Percentiles rank a stretch among this genome's conserved stretches.
phyloP scores from a whole-genome alignment of 2,797 vertebrate species.

The Apogon hyalosoma region DNA sequence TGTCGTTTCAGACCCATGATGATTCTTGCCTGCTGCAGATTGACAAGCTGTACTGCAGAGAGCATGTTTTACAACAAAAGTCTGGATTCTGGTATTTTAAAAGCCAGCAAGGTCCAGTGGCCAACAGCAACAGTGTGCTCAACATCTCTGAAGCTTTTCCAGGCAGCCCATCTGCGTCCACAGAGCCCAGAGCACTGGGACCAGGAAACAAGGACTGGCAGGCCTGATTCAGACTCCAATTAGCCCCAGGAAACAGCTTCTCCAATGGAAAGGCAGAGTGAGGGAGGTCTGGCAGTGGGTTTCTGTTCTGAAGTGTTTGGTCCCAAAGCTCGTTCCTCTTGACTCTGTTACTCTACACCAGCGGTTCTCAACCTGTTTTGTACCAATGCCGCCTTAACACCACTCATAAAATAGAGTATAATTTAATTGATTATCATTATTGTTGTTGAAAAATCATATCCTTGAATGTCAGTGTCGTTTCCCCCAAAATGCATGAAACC shows the following conservation, averaged over 20 bases:
- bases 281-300: slow-evolving; percentile 52
- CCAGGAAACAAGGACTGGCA: slow-evolving; percentile 79
- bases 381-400: no score
- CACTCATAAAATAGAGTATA: no score
- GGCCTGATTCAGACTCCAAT: slow-evolving; percentile 61
- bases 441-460: no score
- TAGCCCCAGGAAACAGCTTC: slow-evolving; percentile 65
- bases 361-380: neutral
- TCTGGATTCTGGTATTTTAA: slow-evolving; percentile 64
- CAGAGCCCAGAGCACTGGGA: slow-evolving; percentile 59
- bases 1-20: slow-evolving; percentile 33
- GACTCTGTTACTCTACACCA: slow-evolving; percentile 22
- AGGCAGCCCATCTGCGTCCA: slow-evolving; percentile 68
- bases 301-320: slow-evolving; percentile 42
- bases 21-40: slow-evolving; percentile 54
- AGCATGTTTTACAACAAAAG: slow-evolving; percentile 75
- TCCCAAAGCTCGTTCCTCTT: slow-evolving; percentile 47
- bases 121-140: slow-evolving; percentile 78
- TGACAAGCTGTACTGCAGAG: slow-evolving; percentile 51
- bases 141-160: slow-evolving; percentile 67
- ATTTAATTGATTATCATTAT: no score
- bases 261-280: slow-evolving; percentile 41
- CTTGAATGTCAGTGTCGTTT: no score
- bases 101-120: slow-evolving; percentile 42
- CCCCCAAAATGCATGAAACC: no score